phyloP scores from a whole-genome alignment of 2,888 invertebrate species.

The Ennomos fuscantarius region DNA sequence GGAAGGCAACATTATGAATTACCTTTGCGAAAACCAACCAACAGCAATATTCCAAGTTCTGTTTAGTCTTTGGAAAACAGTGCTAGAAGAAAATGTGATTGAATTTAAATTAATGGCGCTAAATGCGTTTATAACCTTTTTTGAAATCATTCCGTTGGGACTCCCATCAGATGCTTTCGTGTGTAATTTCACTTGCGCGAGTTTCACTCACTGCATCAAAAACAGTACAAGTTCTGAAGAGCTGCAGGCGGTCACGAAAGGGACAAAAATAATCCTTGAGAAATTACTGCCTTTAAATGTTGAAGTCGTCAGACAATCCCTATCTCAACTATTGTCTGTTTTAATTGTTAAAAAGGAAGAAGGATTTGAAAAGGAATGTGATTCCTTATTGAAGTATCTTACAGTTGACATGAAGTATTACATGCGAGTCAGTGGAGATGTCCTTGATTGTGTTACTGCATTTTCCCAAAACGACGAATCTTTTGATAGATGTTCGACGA shows the following conservation, averaged over 20 bases:
- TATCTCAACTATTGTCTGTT: slow-evolving; percentile 81
- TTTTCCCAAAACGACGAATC: slow-evolving; percentile 40
- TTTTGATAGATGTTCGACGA: slow-evolving; percentile 46
- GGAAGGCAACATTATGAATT: slow-evolving; percentile 63
- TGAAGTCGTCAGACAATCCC: slow-evolving; percentile 70
- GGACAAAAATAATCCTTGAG: slow-evolving; percentile 71
- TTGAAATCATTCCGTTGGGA: slow-evolving; percentile 69
- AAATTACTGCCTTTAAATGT: slow-evolving; percentile 71
- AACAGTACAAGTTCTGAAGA: slow-evolving; percentile 56
- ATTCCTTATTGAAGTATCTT: slow-evolving; percentile 79
- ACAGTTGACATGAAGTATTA: slow-evolving; percentile 76
- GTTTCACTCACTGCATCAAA: slow-evolving; percentile 80
- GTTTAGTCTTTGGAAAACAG: slow-evolving; percentile 74
- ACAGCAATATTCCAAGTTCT: slow-evolving; percentile 82
- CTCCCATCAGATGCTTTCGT: slow-evolving; percentile 81
- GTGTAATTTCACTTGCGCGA: slow-evolving; percentile 83
- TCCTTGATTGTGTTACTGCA: slow-evolving; percentile 59
- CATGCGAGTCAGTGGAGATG: slow-evolving; percentile 71
- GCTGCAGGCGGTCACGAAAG: slow-evolving; percentile 62
- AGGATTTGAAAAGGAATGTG: slow-evolving; percentile 58
- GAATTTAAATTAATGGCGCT: slow-evolving; percentile 83
- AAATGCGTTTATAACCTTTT: slow-evolving; percentile 84
- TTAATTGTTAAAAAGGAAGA: slow-evolving; percentile 76
- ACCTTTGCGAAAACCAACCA: slow-evolving; percentile 75
- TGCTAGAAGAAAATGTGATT: slow-evolving; percentile 71